Conservation (phyloP, 2,113 vertebrate genomes). For the Leptocoma aspasia region DNA sequence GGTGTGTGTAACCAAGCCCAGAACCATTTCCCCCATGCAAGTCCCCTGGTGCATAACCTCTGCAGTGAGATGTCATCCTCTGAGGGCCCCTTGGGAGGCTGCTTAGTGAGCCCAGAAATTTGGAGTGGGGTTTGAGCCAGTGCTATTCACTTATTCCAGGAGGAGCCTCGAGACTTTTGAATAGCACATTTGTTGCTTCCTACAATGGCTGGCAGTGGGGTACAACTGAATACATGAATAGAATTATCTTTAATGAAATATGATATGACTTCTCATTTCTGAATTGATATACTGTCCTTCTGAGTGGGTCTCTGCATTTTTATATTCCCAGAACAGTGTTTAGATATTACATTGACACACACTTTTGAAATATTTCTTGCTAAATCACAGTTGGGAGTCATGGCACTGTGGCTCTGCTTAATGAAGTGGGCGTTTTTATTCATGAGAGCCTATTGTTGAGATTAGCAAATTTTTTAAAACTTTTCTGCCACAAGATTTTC, state of each 20-base stretch:
- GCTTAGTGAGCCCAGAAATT: neutral
- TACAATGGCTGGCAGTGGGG: neutral
- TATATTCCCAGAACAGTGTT: neutral
- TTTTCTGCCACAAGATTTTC: neutral
- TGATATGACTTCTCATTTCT: conserved; percentile 33
- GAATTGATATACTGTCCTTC: conserved; percentile 23
- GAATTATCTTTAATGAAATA: conserved; percentile 53
- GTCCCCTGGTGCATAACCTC: neutral
- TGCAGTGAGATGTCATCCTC: neutral
- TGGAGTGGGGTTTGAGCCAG: neutral
- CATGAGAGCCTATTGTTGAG: neutral
- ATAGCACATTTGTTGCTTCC: neutral
- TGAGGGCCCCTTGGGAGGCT: neutral
- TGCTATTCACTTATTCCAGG: neutral
- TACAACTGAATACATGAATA: conserved; percentile 6
- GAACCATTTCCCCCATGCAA: neutral
- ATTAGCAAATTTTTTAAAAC: neutral
- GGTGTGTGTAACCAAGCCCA: neutral
- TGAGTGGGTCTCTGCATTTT: conserved; percentile 1
- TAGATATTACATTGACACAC: neutral
- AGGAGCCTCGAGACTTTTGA: neutral
- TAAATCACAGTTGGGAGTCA: neutral
- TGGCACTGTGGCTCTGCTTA: neutral
- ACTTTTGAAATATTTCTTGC: conserved; percentile 31
- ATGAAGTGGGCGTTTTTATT: conserved; percentile 13